Evolutionary conservation across 2,888 invertebrate genomes (phyloP).

Genomic region (Cristatella mucedo): DNA sequence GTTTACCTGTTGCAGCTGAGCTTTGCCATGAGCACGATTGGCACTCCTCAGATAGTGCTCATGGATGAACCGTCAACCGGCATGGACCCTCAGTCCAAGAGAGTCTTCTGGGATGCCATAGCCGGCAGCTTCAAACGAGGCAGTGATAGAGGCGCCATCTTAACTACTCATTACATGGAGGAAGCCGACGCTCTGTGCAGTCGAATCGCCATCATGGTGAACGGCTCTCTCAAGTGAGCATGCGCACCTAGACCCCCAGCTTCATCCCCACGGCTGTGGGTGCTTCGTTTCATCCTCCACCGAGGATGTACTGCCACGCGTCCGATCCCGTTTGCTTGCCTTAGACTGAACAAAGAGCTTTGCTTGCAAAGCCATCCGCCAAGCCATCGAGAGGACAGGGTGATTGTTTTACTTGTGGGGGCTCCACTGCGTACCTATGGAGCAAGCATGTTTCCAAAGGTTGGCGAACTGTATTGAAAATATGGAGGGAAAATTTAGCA

Average conservation of each 20-base stretch:
- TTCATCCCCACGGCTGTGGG: background rate
- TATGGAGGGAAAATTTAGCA: too few relatives aligned
- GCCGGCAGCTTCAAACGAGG: conserved; percentile 1
- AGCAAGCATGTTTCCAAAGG: too few relatives aligned
- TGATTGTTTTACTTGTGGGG: too few relatives aligned
- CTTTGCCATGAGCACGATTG: conserved; percentile 9
- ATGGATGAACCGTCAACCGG: conserved; percentile 11
- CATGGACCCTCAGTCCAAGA: conserved; percentile 11
- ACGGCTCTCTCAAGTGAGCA: conserved; percentile 8
- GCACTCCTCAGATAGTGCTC: conserved; percentile 5
- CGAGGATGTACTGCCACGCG: too few relatives aligned
- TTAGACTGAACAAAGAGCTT: too few relatives aligned
- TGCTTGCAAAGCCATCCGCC: too few relatives aligned
- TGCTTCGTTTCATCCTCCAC: background rate
- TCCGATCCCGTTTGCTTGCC: too few relatives aligned
- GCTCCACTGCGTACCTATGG: too few relatives aligned
- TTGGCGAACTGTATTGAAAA: too few relatives aligned
- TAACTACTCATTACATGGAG: conserved; percentile 11
- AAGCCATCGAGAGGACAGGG: too few relatives aligned
- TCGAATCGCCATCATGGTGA: conserved; percentile 8
- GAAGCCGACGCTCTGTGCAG: conserved; percentile 9
- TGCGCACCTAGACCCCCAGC: background rate
- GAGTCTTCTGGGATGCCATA: conserved; percentile 11
- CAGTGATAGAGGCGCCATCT: conserved; percentile 7
- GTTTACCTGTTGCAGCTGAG: conserved; percentile 10